Evolutionary conservation across 2,888 invertebrate species (phyloP), one percentile per base, ranked within the genome.

Genomic region (Pilophorus perplexus): DNA sequence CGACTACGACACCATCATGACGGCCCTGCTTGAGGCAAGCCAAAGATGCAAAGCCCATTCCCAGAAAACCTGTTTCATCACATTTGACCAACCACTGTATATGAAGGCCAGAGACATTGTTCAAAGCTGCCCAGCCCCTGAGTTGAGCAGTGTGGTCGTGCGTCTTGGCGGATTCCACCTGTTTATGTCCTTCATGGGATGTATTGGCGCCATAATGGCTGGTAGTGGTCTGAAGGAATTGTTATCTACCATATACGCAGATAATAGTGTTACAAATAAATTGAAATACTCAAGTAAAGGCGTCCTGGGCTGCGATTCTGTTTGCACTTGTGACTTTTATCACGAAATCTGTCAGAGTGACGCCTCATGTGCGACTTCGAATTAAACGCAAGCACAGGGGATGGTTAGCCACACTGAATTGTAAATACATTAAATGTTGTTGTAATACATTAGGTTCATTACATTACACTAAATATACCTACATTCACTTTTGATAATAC

Each of bases 151-250:
- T 8, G 42, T 70, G 8, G 67, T 72, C 55, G 71, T 74, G 52
- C 70, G 74, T 66, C 71, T 75, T 46, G 75, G 75, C 8, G 74
- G 74, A 8, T 75, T 75, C 71, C 75, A 76, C 68, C 44, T 72
- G 27, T 33, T 75, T 22, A 75, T 77, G 76, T 77, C 75, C 1
- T 77, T 73, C 71, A 60, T 76, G 48, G 74, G 75, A 62, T 27
- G 73, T 33, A 71, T 77, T 50, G 76, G 76, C 20, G 68, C 71
- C 54, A 71, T 76, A 23, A 77, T 78, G 76, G 69, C 69, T 14
- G 76, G 76, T 66, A 77, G 76, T 68, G 77, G 77, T 5, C 28
- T 78, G n/a, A 74, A 75, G 71, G 75, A 77, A 70, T 64, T 70
- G 10, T 69, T 73, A 6, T 50, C 55, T 18, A 54, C 27, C 3